Evolutionary conservation across 2,888 invertebrate genomes (phyloP).

Genomic region (Eilema griseolum): DNA sequence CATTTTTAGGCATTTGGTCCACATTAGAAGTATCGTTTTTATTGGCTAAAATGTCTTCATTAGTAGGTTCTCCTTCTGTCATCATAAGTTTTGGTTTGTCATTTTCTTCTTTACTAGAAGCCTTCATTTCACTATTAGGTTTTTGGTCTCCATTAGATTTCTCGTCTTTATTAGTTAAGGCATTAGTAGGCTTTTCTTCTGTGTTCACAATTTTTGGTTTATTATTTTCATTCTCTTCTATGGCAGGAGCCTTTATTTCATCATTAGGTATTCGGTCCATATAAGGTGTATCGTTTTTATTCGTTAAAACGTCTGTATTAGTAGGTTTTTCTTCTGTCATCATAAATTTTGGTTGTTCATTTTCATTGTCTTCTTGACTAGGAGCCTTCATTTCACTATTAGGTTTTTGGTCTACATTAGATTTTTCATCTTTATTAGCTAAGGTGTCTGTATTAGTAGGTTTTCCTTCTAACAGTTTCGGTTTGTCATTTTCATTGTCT

Average conservation of each 20-base stretch:
- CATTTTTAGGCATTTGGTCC: neutral
- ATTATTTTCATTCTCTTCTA: neutral
- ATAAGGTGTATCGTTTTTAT: neutral
- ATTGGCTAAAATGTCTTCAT: too few species aligned
- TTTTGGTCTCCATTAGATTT: too few species aligned
- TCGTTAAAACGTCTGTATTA: neutral
- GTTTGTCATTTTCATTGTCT: neutral
- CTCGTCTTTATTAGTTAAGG: neutral
- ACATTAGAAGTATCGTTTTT: too few species aligned
- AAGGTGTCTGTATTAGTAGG: neutral
- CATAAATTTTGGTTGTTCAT: neutral
- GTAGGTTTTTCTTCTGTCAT: neutral
- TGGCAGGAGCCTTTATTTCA: too few species aligned
- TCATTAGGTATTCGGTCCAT: too few species aligned
- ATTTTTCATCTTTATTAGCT: neutral
- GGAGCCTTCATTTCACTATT: neutral
- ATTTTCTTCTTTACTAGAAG: too few species aligned
- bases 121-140: too few species aligned
- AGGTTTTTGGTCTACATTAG: neutral
- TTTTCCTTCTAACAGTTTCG: neutral
- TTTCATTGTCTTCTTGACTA: neutral
- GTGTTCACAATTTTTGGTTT: too few species aligned
- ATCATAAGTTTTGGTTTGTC: too few species aligned
- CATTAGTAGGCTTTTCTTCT: neutral
- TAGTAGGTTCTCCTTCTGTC: too few species aligned